Base-by-base conservation (phyloP, 1,140 invertebrate species). In the Adelges cooleyi region DNA sequence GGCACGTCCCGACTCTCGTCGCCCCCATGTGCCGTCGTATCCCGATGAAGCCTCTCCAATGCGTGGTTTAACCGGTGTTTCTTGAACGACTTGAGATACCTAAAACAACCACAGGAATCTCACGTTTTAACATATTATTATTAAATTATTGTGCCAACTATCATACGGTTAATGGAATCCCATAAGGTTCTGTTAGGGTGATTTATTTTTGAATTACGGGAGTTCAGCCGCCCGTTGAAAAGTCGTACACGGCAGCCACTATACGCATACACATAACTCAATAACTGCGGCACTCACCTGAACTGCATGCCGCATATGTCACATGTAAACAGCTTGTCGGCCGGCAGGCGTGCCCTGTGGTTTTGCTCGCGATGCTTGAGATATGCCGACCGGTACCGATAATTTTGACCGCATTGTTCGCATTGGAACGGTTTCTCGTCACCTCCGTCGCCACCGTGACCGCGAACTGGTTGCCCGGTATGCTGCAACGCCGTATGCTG, bases 231-330 rank as follows among this genome's bases (percentile, higher is more conserved):
- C n/a, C n/a, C n/a, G n/a, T n/a, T n/a, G n/a, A n/a, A n/a, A n/a
- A 13, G 6, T 38, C 6, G 36, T 38, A 38, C 36, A 38, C 13
- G 6, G 6, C 13, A 6, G 36, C 13, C 6, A 38, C 36, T 13
- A 38, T 29, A 52, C 11, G 29, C 2, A 3, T 15, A n/a, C 33
- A 18, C 25, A 18, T 17, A 33, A 8, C 2, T 5, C 29, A 22
- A 22, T 13, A 40, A 2, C 15, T 5, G 40, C 13, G 1, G 10
- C 18, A 62, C 56, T 62, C 11, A 62, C 56, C 56, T 62, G 73
- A 92, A 92, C 73, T 90, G 88, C 88, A 90, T 90, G 22, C 88
- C 88, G 75, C 88, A 92, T 1, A 90, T 87, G 70, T 90, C 88
- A 72, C 89, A 92, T 20, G 88, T 90, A 75, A 91, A 92, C 2